A percentile compares a stretch with the other conserved stretches of the same genome.
Conservation (phyloP, 1,140 invertebrate genomes). For the Drosophila kepulauana region DNA sequence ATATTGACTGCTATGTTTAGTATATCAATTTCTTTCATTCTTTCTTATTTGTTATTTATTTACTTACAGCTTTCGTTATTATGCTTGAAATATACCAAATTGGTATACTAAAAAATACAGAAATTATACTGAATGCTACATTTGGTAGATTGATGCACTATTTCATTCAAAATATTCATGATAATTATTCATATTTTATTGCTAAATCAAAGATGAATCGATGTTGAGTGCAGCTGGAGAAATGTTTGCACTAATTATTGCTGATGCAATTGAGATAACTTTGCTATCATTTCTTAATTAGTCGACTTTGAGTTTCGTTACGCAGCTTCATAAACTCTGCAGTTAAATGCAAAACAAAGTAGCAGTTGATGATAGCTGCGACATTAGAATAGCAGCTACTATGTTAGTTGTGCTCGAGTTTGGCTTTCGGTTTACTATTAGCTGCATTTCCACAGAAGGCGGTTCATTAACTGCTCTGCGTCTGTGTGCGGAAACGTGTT, state of each 20-base stretch:
- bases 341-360: not conserved
- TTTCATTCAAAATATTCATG: too few species aligned
- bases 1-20: too few species aligned
- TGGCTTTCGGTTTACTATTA: not conserved
- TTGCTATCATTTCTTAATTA: not conserved
- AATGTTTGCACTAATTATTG: not conserved
- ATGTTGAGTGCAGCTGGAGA: too few species aligned
- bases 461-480: not conserved
- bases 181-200: too few species aligned
- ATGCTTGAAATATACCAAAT: too few species aligned
- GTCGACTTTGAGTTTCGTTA: not conserved
- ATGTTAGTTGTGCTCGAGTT: not conserved
- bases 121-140: too few species aligned
- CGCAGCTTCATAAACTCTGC: not conserved
- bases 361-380: not conserved
- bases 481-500: slow-evolving; percentile 7
- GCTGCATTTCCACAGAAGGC: not conserved
- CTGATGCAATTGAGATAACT: not conserved
- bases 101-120: too few species aligned
- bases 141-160: too few species aligned
- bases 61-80: too few species aligned
- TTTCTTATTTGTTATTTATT: too few species aligned
- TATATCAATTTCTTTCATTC: too few species aligned
- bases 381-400: not conserved
- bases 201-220: too few species aligned